Evolutionary conservation across 2,797 vertebrate species (phyloP), one percentile per base, ranked within the genome.

Genomic region (Limosa lapponica): DNA sequence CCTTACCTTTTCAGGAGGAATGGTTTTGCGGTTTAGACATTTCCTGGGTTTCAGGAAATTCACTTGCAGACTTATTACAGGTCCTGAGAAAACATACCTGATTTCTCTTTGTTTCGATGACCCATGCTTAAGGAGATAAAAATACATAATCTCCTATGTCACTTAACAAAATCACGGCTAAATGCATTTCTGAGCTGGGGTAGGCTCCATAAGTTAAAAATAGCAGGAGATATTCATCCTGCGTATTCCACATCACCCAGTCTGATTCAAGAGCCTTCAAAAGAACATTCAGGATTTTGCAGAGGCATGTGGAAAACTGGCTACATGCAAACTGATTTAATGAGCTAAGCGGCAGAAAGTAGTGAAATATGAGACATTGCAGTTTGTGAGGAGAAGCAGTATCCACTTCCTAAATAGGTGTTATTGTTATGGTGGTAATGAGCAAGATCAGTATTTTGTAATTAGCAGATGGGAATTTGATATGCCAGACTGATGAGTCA

Each of bases 401-500:
- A 17, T 36, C 52, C 62, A 88, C 2, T 72, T 77, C 66, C 62
- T 77, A 90, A 49, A 70, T 82, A 85, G 90, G 48, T 67, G 59
- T 61, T 82, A 75, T 70, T 77, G 66, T 84, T 70, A 54, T 4
- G 20, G 32, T 32, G 58, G n/a, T 80, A 79, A 95, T 67, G 51
- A 94, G 59, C 34, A 54, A 61, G 59, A 72, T 69, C 57, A n/a
- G 55, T 82, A 75, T 80, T 82, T 64, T 85, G 37, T 62, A 95
- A 90, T 95, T 90, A 96, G 71, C 85, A 89, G 86, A 84, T 84
- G 34, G 49, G 44, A 91, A 86, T 82, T 59, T 84, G 55, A 89
- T 71, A 90, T 89, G 74, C 55, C 81, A 90, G 77, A 89, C 64
- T 82, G 79, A 86, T 69, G 70, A 91, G 34, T 89, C 71, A 82